Evolutionary conservation across 2,888 invertebrate species (phyloP).

Genomic region (Copidosoma aretas): DNA sequence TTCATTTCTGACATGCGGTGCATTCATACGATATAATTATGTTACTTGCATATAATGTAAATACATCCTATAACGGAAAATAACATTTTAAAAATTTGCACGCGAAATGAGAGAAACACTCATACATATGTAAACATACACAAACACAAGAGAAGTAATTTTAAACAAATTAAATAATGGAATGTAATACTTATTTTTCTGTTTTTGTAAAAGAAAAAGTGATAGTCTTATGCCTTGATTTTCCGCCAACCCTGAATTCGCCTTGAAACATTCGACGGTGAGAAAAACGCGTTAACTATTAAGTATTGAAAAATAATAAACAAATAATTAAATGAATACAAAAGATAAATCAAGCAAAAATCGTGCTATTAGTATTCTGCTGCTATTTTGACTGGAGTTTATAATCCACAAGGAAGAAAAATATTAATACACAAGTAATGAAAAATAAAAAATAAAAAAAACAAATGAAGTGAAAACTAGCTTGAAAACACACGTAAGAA

Average conservation of each 20-base stretch:
- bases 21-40: constrained; percentile 38
- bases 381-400: constrained; percentile 44
- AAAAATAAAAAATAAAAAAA: background rate
- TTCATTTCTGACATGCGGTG: constrained; percentile 44
- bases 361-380: constrained; percentile 45
- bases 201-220: constrained; percentile 44
- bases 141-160: constrained; percentile 29
- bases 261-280: constrained; percentile 47
- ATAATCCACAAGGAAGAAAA: constrained; percentile 35
- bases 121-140: constrained; percentile 35
- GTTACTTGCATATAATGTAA: constrained; percentile 48
- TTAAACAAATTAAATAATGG: constrained; percentile 37
- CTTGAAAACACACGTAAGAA: constrained; percentile 37
- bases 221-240: constrained; percentile 54
- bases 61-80: constrained; percentile 44
- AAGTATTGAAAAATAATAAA: constrained; percentile 33
- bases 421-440: constrained; percentile 24
- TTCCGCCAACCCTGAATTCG: constrained; percentile 50
- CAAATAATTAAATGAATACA: constrained; percentile 32
- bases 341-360: constrained; percentile 41
- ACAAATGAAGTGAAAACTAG: constrained; percentile 45
- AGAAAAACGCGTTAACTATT: constrained; percentile 39
- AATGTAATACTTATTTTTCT: constrained; percentile 41
- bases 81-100: constrained; percentile 27
- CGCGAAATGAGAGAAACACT: constrained; percentile 30